Conservation (phyloP, 1,140 invertebrate genomes). For the Linepithema humile region DNA sequence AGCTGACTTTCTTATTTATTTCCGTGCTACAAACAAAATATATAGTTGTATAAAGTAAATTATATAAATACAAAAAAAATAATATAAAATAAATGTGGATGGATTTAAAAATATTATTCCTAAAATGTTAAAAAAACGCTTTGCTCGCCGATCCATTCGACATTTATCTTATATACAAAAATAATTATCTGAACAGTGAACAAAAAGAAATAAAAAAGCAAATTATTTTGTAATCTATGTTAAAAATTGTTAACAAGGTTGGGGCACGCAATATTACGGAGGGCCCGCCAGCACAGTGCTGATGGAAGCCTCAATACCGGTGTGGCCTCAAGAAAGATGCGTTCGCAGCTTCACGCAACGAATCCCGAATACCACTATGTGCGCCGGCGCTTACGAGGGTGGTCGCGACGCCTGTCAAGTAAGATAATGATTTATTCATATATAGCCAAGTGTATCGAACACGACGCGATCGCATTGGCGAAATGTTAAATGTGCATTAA, state of each 20-base stretch:
- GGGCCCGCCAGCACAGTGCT: conserved; percentile 89
- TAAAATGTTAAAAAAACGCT: no score
- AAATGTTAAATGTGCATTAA: not conserved
- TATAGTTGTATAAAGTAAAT: no score
- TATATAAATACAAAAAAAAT: no score
- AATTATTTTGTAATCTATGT: not conserved
- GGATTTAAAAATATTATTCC: no score
- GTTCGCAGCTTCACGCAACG: conserved; percentile 86
- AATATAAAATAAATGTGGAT: no score
- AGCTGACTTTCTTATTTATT: no score
- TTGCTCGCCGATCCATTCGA: no score
- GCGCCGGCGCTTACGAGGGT: conserved; percentile 89
- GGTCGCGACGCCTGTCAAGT: conserved; percentile 93
- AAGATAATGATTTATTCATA: conserved; percentile 54
- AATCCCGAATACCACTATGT: conserved; percentile 88
- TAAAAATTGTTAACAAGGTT: conserved; percentile 84
- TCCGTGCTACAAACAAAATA: no score
- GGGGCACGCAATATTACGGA: conserved; percentile 89
- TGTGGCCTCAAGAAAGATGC: conserved; percentile 91
- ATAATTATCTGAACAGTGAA: no score
- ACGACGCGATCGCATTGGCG: not conserved
- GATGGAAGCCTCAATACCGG: conserved; percentile 91
- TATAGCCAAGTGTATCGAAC: not conserved
- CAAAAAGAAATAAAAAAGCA: not conserved
- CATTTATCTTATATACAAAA: no score